Conservation (phyloP, 2,797 vertebrate species). For the Phoxinus dragarum region DNA sequence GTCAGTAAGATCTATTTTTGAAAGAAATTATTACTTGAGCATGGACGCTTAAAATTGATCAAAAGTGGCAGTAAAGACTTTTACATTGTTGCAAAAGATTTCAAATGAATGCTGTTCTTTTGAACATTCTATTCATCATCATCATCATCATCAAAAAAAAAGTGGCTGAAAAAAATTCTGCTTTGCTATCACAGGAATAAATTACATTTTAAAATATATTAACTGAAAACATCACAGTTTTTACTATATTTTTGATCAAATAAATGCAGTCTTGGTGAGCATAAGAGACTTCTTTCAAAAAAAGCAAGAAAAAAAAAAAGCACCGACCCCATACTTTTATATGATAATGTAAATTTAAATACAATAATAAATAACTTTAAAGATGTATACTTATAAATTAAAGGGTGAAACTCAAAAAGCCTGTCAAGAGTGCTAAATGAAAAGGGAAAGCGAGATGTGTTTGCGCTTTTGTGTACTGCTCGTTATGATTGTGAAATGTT, state of each 20-base stretch:
- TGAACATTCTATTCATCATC: not conserved
- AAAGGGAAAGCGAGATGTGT: not conserved
- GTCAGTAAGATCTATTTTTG: not conserved
- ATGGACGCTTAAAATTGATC: not conserved
- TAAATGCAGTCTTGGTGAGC: not conserved
- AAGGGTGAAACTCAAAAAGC: not conserved
- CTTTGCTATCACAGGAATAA: not conserved
- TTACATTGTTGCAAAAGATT: not conserved
- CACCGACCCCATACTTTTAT: not conserved
- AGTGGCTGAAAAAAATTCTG: not conserved
- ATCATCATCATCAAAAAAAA: not conserved
- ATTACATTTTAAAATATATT: not conserved
- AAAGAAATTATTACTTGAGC: not conserved
- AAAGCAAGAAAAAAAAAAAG: not conserved
- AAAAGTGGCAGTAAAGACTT: not conserved
- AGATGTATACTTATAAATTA: not conserved
- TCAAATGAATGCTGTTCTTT: not conserved
- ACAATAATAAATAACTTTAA: not conserved
- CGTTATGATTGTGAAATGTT: conserved; percentile 38
- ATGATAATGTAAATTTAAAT: not conserved
- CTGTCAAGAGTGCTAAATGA: not conserved
- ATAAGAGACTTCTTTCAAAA: not conserved
- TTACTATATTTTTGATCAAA: not conserved
- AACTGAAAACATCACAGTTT: not conserved
- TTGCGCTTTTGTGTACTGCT: conserved; percentile 34